Evolutionary conservation across 2,113 vertebrate genomes (phyloP), one percentile per base, ranked within the genome.

Genomic region (Lanius ludovicianus): DNA sequence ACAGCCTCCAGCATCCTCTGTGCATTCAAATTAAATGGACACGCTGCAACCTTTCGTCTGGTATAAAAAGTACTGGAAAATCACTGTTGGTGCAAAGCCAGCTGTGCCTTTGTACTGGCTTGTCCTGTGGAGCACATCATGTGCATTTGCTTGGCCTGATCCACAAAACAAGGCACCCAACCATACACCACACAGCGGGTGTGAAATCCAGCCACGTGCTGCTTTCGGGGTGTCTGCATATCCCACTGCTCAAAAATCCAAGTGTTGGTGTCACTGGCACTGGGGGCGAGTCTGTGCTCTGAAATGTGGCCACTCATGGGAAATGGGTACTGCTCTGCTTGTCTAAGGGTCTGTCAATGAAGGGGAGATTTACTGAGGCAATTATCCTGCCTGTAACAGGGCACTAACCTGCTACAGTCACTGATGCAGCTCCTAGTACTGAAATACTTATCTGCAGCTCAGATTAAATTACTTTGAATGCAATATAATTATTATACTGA

Each of bases 111-210:
- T 52, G 24, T 37, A 15, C 20, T 23, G 44, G 27, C 13, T 81
- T 77, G 35, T 71, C 31, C 71, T 65, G 37, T 56, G 44, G 20
- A 59, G 24, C 17, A 33, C 3, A 15, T 8, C 2, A 5, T 27
- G 50, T 23, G 18, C 16, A 23, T 71, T 81, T 74, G 56, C 52
- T 47, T 67, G 50, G 39, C 56, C 82, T 0, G 0, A n/a, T 35
- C 67, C 79, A 31, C 73, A 69, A 49, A 79, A 50, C 41, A 69
- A 64, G 33, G 47, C 27, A 60, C 33, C 30, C 16, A 15, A 20
- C n/a, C 17, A 7, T 10, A 33, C 30, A 55, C 7, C 20, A 21
- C 2, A 2, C 13, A 1, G 28, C 0, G 0, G 13, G 24, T 22
- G 35, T 18, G 55, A 84, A 86, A 89, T 50, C 31, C 42, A 77